Evolutionary conservation across 1,140 invertebrate genomes (phyloP), one percentile per base, ranked within the genome.

Genomic region (Drosophila gunungcola): DNA sequence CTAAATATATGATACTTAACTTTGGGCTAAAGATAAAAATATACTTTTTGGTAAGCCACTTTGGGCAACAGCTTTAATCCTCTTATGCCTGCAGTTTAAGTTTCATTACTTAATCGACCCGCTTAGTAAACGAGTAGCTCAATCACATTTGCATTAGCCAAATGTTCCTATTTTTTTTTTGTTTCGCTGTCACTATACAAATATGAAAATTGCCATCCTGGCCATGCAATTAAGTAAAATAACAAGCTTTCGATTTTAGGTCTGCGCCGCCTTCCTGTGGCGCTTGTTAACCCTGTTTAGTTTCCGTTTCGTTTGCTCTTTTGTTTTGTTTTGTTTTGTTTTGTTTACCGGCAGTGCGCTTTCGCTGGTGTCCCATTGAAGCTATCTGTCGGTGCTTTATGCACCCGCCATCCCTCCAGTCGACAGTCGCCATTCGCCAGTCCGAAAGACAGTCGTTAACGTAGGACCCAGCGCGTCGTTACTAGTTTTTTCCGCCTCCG

Each of bases 151-250:
- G 41, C 41, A 54, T 69, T 67, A 67, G 48, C 27, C 62, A 13
- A 48, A 39, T 55, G 51, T 25, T 46, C 43, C 36, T 46, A 9
- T 9, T 49, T 49, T 54, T 27, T 11, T 39, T 43, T 27, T 36
- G 29, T 32, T 62, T 27, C 38, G 10, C 9, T 43, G 58, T 34
- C 70, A 46, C 68, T 51, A 43, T 32, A 55, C 72, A 74, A 74
- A 74, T 64, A 73, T 62, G 43, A 64, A 74, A 74, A 74, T 73
- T 54, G 57, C 43, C 51, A 48, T 63, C 16, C 49, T 36, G 55
- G 38, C 13, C 70, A 62, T 62, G 68, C 68, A 73, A 73, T 64
- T 74, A 74, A 55, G 57, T 74, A 73, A 73, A 74, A 74, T 74
- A 73, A 74, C 69, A 73, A 52, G 45, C 38, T 60, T 54, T 60